These are phyloP conservation scores for Drosophila putrida DNA, from an alignment of 2,888 invertebrate species.

Conservation along the genomic window DNA sequence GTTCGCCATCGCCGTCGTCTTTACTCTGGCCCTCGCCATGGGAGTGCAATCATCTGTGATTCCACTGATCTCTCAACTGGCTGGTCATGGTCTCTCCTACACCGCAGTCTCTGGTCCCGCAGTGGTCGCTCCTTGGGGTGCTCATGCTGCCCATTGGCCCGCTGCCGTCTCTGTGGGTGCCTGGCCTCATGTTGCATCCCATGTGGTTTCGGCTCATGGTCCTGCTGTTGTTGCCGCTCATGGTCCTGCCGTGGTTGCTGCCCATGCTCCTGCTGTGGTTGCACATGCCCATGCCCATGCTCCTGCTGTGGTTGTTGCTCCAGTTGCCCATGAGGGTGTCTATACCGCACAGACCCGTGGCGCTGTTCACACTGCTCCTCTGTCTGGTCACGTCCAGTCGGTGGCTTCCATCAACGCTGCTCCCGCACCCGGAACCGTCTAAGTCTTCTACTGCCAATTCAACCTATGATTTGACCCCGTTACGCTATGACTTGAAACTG, in stretches of 20 bases:
- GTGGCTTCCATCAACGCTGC: slow-evolving; percentile 80
- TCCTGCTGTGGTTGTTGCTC: slow-evolving; percentile 67
- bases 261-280: slow-evolving; percentile 40
- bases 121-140: slow-evolving; percentile 61
- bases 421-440: slow-evolving; percentile 81
- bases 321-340: slow-evolving; percentile 77
- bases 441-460: slow-evolving; percentile 25
- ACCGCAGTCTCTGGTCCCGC: slow-evolving; percentile 76
- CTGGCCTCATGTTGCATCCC: slow-evolving; percentile 50
- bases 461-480: slow-evolving; percentile 9
- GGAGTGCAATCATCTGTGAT: slow-evolving; percentile 82
- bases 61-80: slow-evolving; percentile 72
- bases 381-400: slow-evolving; percentile 80
- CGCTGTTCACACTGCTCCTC: slow-evolving; percentile 81
- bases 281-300: slow-evolving; percentile 41
- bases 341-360: slow-evolving; percentile 83
- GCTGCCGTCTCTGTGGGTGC: slow-evolving; percentile 61
- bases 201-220: slow-evolving; percentile 38
- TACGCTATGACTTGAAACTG: slow-evolving; percentile 55
- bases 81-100: slow-evolving; percentile 76
- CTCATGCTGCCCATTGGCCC: slow-evolving; percentile 48
- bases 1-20: slow-evolving; percentile 78
- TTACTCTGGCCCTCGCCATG: slow-evolving; percentile 83
- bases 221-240: slow-evolving; percentile 45
- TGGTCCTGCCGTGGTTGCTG: slow-evolving; percentile 48